Conservation (phyloP, 2,113 vertebrate species). For the Sapajus apella region DNA sequence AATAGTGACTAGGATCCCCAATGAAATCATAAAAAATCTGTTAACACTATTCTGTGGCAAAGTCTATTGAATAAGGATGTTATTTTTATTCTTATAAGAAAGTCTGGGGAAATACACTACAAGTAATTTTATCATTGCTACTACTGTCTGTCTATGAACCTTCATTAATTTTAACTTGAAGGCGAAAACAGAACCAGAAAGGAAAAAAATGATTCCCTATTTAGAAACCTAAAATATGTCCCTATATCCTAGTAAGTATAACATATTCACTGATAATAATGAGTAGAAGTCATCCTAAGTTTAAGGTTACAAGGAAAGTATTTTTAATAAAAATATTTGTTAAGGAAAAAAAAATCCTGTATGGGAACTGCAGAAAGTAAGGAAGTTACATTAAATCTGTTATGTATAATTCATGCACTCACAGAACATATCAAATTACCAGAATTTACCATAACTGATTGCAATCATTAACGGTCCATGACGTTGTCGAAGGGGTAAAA, state of each 20-base stretch:
- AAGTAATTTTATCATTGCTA: conserved; percentile 8
- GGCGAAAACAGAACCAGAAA: not conserved
- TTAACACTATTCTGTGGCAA: not conserved
- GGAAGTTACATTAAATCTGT: not conserved
- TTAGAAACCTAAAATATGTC: conserved; percentile 30
- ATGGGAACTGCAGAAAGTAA: not conserved
- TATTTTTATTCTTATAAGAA: conserved; percentile 10
- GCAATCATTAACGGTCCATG: not conserved
- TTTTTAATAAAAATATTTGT: conserved; percentile 21
- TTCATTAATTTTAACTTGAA: conserved; percentile 38
- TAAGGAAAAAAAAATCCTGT: not conserved
- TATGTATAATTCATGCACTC: not conserved
- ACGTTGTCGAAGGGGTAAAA: not conserved
- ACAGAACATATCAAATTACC: not conserved
- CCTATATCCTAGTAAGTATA: not conserved
- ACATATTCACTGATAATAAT: not conserved
- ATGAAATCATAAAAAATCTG: not conserved
- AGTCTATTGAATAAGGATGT: not conserved
- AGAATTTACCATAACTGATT: not conserved
- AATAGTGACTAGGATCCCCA: not conserved
- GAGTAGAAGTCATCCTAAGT: conserved; percentile 38
- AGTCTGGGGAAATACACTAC: not conserved
- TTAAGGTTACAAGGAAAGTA: conserved; percentile 37
- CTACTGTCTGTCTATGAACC: not conserved
- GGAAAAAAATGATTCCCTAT: not conserved